Evolutionary conservation across 1,140 invertebrate genomes (phyloP), one percentile per base, ranked within the genome.

Genomic region (Orius laevigatus): DNA sequence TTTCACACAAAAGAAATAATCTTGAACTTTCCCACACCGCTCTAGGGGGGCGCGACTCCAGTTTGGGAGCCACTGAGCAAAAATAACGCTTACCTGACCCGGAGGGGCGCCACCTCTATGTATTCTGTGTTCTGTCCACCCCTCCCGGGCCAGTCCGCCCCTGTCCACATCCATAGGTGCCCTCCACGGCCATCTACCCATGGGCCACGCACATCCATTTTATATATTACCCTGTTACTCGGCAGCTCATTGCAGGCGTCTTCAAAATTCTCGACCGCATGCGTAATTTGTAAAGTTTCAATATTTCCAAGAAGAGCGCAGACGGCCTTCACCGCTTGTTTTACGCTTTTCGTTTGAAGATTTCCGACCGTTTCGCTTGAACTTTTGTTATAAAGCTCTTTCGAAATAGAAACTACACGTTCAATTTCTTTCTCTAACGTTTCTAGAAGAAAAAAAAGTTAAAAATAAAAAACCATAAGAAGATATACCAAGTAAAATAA

Each of bases 251-350:
- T 60, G 55, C 80, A 84, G 1, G 74, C 72, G 36, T 73, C 71
- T 8, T 77, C 73, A 51, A 88, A 76, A 31, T 74, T 70, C 45
- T 79, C 76, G 3, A 91, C 65, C 33, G 83, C 76, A 49, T 79
- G 72, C 2, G 76, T 79, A 2, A 92, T 74, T 58, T 90, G 84
- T 39, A 79, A 64, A 0, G 89, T 94, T 65, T 94, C 86, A 2
- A 94, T 75, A 49, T 79, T 81, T 9, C 85, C 85, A 53, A 94
- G 77, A 16, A 90, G 66, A 18, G 86, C 78, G 61, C 88, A 90
- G 6, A 97, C 79, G 1, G 86, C 87, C 67, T 95, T 96, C 0
- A 94, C 84, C 0, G 87, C 81, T 64, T 96, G 91, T 14, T 81
- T 71, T 36, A 91, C 76, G 14, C 77, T 66, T 53, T 73, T 70